Evolutionary conservation across 2,797 vertebrate species (phyloP).

Genomic region (Vespertilio murinus): DNA sequence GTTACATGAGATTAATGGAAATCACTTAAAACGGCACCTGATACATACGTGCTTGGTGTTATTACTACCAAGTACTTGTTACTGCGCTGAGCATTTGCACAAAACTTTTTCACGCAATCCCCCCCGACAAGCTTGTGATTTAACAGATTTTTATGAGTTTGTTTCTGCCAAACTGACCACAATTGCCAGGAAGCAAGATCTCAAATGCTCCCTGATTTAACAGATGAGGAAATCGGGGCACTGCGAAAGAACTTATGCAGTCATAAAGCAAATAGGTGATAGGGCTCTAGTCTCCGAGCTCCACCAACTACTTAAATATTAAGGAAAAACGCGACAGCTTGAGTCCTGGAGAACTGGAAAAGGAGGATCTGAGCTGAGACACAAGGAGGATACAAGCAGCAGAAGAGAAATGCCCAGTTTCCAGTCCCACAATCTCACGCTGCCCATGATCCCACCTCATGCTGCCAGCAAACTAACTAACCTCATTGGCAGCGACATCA

Average conservation of each 20-base stretch:
- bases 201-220: neutral
- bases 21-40: neutral
- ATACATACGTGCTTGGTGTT: neutral
- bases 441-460: neutral
- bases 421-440: neutral
- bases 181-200: neutral
- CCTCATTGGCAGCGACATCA: neutral
- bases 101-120: neutral
- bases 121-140: neutral
- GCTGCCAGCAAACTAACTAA: neutral
- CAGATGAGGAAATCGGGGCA: conserved; percentile 6
- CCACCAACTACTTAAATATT: conserved; percentile 19
- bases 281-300: neutral
- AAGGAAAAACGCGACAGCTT: neutral
- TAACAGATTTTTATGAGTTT: neutral
- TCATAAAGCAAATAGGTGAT: neutral
- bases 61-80: neutral
- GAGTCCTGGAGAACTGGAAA: neutral
- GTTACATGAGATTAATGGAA: conserved; percentile 7
- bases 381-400: neutral
- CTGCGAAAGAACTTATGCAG: neutral
- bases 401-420: neutral
- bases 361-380: neutral
- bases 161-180: neutral
- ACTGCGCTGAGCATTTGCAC: neutral